Base-by-base conservation (phyloP, 2,113 vertebrate genomes). In the Actenoides hombroni region DNA sequence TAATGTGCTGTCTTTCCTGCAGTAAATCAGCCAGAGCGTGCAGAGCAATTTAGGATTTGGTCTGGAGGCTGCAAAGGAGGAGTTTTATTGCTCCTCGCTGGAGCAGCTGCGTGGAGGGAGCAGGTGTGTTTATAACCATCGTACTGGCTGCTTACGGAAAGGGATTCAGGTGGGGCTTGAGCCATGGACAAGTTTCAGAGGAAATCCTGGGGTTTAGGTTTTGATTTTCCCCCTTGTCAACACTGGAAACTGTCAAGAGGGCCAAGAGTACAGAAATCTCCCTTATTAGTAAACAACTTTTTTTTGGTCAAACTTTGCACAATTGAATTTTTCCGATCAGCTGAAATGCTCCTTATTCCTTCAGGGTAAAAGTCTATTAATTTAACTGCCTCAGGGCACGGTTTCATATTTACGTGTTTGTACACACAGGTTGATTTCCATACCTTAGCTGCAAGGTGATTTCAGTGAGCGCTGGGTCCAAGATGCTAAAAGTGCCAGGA, bases 51-150 rank as follows among this genome's bases (percentile, higher is more conserved):
- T 79, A 79, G 94, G 86, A 80, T 92, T 91, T 82, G 90, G 68
- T 94, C 95, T 96, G 71, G 96, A 96, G 95, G 93, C 97, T 96
- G 94, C 89, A 88, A 15, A 86, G 91, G 83, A 94, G 83, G 82
- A 87, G 63, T 44, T 91, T 96, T 53, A 90, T 60, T 94, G 96
- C 97, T 97, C 60, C 49, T 91, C 46, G 35, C 39, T 84, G 97
- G 96, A 97, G 95, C 57, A 81, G 88, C 86, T 95, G 92, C 63
- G 44, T 31, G 71, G 93, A 86, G 57, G 93, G 89, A 97, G 96
- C 97, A 96, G 97, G 97, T 97, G 98, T 97, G 97, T 96, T 94
- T 93, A 29, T 89, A 92, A 95, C 95, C 93, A 82, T 76, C 39
- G 89, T 37, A 5, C 89, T 90, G 94, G 88, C 97, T 97, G 95